phyloP scores from a whole-genome alignment of 2,888 invertebrate genomes.

The Tenodera sinensis region DNA sequence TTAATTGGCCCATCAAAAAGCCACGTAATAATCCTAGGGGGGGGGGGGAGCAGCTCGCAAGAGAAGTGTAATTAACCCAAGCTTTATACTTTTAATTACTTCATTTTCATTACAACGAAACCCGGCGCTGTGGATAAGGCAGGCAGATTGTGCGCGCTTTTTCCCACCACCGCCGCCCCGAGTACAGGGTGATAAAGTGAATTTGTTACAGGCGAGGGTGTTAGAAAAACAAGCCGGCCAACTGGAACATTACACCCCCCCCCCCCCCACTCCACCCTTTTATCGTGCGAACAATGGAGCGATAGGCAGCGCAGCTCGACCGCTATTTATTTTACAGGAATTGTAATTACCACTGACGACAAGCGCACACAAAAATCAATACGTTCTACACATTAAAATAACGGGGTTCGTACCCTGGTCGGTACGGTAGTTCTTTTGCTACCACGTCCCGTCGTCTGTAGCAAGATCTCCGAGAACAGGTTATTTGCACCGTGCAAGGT shows the following conservation, averaged over 20 bases:
- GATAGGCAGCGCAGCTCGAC: not conserved
- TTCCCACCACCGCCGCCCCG: not conserved
- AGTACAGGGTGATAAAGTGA: slow-evolving; percentile 27
- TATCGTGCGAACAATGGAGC: not conserved
- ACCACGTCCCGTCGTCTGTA: too few species aligned
- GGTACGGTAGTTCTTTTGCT: too few species aligned
- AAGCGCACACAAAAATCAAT: too few species aligned
- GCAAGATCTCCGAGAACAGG: too few species aligned
- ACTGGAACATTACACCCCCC: slow-evolving; percentile 30
- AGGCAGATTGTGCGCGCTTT: slow-evolving; percentile 15
- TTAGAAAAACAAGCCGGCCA: slow-evolving; percentile 16
- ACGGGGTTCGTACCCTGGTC: too few species aligned
- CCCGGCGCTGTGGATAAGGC: not conserved
- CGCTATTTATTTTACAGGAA: not conserved
- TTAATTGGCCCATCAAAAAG: slow-evolving; percentile 31
- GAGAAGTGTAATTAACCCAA: slow-evolving; percentile 59
- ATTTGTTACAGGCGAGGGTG: slow-evolving; percentile 27
- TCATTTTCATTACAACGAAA: slow-evolving; percentile 54
- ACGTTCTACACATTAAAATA: too few species aligned
- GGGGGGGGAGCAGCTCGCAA: not conserved
- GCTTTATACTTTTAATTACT: slow-evolving; percentile 75
- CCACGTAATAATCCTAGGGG: slow-evolving; percentile 22
- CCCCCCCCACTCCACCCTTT: slow-evolving; percentile 6
- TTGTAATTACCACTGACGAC: too few species aligned
- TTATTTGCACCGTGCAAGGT: too few species aligned